Percentiles rank a stretch among this genome's conserved stretches.
phyloP scores from a whole-genome alignment of 2,113 vertebrate species.

The Lasiurus borealis region DNA sequence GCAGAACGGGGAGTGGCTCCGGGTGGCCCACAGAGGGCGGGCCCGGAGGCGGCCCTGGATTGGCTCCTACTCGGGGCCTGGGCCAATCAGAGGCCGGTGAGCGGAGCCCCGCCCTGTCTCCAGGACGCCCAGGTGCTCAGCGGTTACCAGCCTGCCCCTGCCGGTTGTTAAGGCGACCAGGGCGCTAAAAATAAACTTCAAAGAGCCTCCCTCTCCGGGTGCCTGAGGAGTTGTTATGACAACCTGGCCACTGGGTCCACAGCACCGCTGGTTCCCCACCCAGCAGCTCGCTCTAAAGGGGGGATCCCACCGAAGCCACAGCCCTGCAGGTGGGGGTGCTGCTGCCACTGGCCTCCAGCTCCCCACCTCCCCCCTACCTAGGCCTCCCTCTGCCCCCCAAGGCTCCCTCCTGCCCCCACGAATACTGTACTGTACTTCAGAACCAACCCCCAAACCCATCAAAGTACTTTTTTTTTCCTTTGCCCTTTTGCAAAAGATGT shows the following conservation, averaged over 20 bases:
- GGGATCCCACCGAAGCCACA: background rate
- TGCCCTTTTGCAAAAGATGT: background rate
- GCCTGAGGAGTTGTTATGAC: constrained; percentile 81
- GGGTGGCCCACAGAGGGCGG: background rate
- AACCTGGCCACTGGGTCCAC: constrained; percentile 67
- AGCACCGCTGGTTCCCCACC: background rate
- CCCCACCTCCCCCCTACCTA: background rate
- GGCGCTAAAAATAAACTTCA: constrained; percentile 83
- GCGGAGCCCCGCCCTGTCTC: background rate
- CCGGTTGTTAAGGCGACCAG: constrained; percentile 79
- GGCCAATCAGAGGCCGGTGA: background rate
- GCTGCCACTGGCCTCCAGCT: accelerated
- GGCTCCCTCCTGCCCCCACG: background rate
- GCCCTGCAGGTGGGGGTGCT: background rate
- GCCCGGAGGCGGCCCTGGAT: background rate
- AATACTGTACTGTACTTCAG: no score
- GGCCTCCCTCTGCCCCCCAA: background rate
- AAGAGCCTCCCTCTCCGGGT: constrained; percentile 64
- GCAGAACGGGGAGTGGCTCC: background rate
- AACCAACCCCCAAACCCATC: background rate
- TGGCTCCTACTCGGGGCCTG: background rate
- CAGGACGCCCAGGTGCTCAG: constrained; percentile 65
- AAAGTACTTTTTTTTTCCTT: background rate
- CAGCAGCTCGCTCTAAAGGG: background rate
- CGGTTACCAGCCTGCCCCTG: constrained; percentile 54